Percentiles rank a stretch among this genome's conserved stretches.
These are phyloP conservation scores for Podocnemis expansa DNA, from an alignment of 2,113 vertebrate genomes.

Conservation along the genomic window DNA sequence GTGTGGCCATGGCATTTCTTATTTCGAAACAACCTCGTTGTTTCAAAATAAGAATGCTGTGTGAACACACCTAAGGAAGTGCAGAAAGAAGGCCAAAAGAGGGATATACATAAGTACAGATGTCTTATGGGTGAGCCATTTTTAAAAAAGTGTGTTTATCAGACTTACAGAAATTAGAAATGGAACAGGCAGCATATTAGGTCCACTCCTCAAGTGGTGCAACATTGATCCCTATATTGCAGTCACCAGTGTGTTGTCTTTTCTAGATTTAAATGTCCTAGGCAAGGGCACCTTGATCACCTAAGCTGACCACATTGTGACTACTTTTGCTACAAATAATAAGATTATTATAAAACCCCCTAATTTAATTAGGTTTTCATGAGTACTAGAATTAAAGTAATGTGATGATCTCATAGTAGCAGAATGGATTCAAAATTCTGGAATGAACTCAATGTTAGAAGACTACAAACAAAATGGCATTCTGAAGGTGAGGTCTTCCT, in stretches of 20 bases:
- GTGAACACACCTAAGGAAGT: no score
- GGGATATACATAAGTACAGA: background rate
- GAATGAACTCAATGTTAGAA: background rate
- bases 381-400: constrained; percentile 13
- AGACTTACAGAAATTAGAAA: background rate
- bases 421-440: background rate
- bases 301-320: background rate
- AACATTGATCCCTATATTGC: background rate
- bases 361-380: constrained; percentile 14
- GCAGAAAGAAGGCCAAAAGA: background rate
- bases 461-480: constrained; percentile 18
- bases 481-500: constrained; percentile 56
- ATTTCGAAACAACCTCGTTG: no score
- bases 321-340: background rate
- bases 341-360: background rate
- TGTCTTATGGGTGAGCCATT: background rate
- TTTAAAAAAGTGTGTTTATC: background rate
- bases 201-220: background rate
- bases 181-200: background rate
- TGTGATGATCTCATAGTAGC: background rate
- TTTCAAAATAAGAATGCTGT: no score
- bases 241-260: background rate
- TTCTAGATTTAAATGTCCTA: constrained; percentile 6
- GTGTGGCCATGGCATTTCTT: no score
- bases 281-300: background rate